Conservation (phyloP, 2,888 invertebrate genomes). For the Acleris cristana region DNA sequence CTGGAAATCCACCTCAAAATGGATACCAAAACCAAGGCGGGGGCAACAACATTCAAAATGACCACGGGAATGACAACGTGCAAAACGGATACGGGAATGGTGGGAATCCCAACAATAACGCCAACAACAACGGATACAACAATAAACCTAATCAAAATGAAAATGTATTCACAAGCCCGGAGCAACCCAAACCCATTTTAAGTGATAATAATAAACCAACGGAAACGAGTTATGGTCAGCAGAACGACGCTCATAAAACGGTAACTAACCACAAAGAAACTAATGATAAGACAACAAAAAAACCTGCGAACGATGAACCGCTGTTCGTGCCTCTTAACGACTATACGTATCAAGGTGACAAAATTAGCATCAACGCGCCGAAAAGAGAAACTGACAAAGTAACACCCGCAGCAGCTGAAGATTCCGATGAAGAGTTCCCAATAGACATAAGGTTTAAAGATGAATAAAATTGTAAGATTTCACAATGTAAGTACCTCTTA, state of each 20-base stretch:
- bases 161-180: conserved; percentile 18
- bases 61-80: conserved; percentile 34
- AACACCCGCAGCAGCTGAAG: conserved; percentile 47
- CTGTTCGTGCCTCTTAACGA: conserved; percentile 65
- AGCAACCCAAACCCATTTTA: conserved; percentile 17
- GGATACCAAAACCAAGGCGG: conserved; percentile 12
- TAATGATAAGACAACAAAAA: conserved; percentile 51
- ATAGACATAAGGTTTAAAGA: conserved; percentile 68
- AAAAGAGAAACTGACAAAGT: conserved; percentile 62
- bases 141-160: conserved; percentile 25
- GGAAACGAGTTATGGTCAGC: conserved; percentile 33
- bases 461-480: conserved; percentile 39
- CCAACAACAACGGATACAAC: conserved; percentile 34
- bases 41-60: conserved; percentile 26
- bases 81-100: conserved; percentile 28
- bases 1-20: conserved; percentile 24
- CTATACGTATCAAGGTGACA: conserved; percentile 58
- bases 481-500: conserved; percentile 8
- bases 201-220: conserved; percentile 34
- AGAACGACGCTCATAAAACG: conserved; percentile 25
- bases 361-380: conserved; percentile 60
- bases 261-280: conserved; percentile 23
- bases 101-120: no score
- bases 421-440: conserved; percentile 58
- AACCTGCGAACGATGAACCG: conserved; percentile 57